Percentiles rank a stretch among this genome's conserved stretches.
phyloP scores from a whole-genome alignment of 2,113 vertebrate species.

The Ophthalmolycus amberensis region DNA sequence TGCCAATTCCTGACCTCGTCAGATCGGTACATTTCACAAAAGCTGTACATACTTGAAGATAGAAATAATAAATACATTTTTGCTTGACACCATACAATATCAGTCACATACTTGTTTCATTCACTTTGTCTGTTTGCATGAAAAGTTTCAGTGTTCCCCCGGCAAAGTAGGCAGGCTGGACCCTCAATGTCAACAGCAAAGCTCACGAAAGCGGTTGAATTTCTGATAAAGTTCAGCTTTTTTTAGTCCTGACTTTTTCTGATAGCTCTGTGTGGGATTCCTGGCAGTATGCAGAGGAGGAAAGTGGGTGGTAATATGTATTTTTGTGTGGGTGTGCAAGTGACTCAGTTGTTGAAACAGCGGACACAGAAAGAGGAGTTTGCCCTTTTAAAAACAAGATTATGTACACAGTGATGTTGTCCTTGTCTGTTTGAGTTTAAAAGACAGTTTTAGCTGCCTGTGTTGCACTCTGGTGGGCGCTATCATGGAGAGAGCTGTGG shows the following conservation, averaged over 20 bases:
- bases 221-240: too few species aligned
- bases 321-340: background rate
- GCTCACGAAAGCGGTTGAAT: background rate
- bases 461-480: slow-evolving; percentile 20
- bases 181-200: background rate
- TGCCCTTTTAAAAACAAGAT: slow-evolving; percentile 6
- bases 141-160: background rate
- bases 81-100: slow-evolving; percentile 84
- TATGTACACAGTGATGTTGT: slow-evolving; percentile 23
- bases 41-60: slow-evolving; percentile 87
- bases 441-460: slow-evolving; percentile 20
- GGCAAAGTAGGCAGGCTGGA: background rate
- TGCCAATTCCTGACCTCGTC: slow-evolving; percentile 77
- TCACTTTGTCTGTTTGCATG: background rate
- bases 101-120: slow-evolving; percentile 14
- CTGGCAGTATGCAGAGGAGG: background rate
- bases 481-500: slow-evolving; percentile 59
- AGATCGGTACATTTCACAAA: slow-evolving; percentile 80
- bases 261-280: background rate
- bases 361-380: background rate
- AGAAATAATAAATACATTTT: slow-evolving; percentile 87
- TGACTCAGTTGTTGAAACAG: background rate
- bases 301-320: background rate
- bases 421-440: slow-evolving; percentile 41
- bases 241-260: background rate